phyloP scores from a whole-genome alignment of 2,888 invertebrate species.

The Lepetodrilus schrolli region DNA sequence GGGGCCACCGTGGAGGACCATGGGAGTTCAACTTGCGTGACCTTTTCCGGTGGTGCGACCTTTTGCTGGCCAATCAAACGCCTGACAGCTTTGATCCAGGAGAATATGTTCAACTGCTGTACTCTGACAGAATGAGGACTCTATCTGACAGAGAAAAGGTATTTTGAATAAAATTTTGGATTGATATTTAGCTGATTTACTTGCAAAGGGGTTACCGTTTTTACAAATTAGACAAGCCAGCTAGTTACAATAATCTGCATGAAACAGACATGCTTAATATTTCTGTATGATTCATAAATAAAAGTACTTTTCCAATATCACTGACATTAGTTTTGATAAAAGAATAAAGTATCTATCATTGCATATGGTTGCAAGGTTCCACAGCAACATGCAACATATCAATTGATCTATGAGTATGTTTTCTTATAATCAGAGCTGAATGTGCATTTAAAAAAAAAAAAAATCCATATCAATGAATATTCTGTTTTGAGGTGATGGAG shows the following conservation, averaged over 20 bases:
- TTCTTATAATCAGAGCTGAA: neutral
- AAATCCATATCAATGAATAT: neutral
- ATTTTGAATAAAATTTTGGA: too few species aligned
- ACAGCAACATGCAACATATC: too few species aligned
- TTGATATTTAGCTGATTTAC: too few species aligned
- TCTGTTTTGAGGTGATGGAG: slow-evolving; percentile 58
- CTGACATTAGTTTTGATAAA: too few species aligned
- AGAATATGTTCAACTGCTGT: slow-evolving; percentile 83
- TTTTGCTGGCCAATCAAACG: slow-evolving; percentile 76
- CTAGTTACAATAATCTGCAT: too few species aligned
- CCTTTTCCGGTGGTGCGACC: slow-evolving; percentile 93
- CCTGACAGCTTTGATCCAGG: slow-evolving; percentile 75
- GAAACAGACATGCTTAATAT: too few species aligned
- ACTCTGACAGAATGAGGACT: slow-evolving; percentile 90
- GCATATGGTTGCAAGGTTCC: too few species aligned
- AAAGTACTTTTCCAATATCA: too few species aligned
- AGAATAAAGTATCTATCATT: too few species aligned
- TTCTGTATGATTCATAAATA: too few species aligned
- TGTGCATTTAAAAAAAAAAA: neutral
- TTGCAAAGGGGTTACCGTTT: too few species aligned
- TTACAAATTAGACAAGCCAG: too few species aligned
- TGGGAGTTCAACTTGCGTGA: slow-evolving; percentile 99
- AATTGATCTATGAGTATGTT: neutral
- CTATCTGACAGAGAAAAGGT: slow-evolving; percentile 83
- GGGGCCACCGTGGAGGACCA: slow-evolving; percentile 90